Base-by-base conservation (phyloP, 2,113 vertebrate genomes). In the Cololabis saira region DNA sequence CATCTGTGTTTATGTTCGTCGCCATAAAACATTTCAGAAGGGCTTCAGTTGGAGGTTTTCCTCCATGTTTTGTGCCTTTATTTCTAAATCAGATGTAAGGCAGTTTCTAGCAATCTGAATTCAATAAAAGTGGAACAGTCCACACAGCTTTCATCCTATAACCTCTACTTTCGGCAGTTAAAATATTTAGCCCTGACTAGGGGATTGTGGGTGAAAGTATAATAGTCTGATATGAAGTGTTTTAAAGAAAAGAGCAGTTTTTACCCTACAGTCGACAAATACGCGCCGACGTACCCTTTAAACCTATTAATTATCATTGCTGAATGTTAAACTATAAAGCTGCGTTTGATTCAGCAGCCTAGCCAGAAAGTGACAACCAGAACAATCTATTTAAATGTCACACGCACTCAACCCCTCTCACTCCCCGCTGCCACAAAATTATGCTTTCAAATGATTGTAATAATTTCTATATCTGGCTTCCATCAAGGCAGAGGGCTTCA, bases 301-400 rank as follows among this genome's bases (percentile, higher is more conserved):
- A 61, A 24, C 10, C 3, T 22, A 54, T 45, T 45, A 50, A 19
- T 30, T 21, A 17, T 0, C n/a, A 61, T 40, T 2, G 0, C 30
- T 6, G 1, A 12, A 44, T 60, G 49, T 49, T 12, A 44, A 58
- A 49, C 17, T 12, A 4, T 19, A 60, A 30, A 21, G 21, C 13
- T 17, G 0, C 4, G 45, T 57, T 41, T 56, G 21, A 60, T 30
- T 14, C 40, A 18, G 22, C 16, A 57, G 4, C 49, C 24, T 30
- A 69, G 56, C 24, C 40, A 37, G 48, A 33, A 10, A 0, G 53
- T 15, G n/a, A 67, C 16, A 60, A 52, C 12, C 42, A 12, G 41
- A 52, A 42, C 60, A 59, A 22, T 79, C 76, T 54, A 14, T 54
- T 40, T 37, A 67, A 73, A 70, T 70, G 61, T 65, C 76, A 63